These are phyloP conservation scores for Corythaixoides concolor DNA, from an alignment of 2,113 vertebrate species.

Conservation along the genomic window DNA sequence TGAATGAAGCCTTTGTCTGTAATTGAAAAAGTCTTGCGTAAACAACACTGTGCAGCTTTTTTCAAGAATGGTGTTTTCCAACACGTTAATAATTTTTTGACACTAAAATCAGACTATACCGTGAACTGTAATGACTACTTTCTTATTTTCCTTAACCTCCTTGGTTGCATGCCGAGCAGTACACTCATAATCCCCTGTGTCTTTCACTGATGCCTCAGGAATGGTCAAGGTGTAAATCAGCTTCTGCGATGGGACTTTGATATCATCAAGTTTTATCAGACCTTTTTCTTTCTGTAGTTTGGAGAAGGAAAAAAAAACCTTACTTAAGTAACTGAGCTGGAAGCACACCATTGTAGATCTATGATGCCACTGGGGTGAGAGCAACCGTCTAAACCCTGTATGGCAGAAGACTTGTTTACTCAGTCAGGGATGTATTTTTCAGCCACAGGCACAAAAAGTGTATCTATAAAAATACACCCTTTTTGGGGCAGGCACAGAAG, in stretches of 20 bases:
- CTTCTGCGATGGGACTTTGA: constrained; percentile 74
- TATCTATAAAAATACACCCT: not conserved
- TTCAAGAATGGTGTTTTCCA: not conserved
- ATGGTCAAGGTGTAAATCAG: constrained; percentile 88
- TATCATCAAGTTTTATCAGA: constrained; percentile 74
- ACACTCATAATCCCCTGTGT: constrained; percentile 93
- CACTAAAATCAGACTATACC: constrained; percentile 75
- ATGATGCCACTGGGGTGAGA: not conserved
- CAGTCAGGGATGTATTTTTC: not conserved
- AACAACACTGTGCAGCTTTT: not conserved
- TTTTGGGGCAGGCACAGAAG: not conserved
- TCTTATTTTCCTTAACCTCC: constrained; percentile 84
- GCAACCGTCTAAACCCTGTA: not conserved
- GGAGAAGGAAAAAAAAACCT: not conserved
- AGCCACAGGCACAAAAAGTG: not conserved
- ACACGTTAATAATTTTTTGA: not conserved
- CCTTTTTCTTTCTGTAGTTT: constrained; percentile 76
- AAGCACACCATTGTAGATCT: not conserved
- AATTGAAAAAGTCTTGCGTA: constrained; percentile 40
- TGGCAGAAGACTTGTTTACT: not conserved
- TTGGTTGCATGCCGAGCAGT: constrained; percentile 86
- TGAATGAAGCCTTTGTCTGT: constrained; percentile 87
- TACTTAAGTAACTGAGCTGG: not conserved
- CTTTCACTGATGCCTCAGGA: constrained; percentile 85
- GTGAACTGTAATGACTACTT: constrained; percentile 85